Evolutionary conservation across 2,888 invertebrate genomes (phyloP).

Genomic region (Leptinotarsa rubiginosa): DNA sequence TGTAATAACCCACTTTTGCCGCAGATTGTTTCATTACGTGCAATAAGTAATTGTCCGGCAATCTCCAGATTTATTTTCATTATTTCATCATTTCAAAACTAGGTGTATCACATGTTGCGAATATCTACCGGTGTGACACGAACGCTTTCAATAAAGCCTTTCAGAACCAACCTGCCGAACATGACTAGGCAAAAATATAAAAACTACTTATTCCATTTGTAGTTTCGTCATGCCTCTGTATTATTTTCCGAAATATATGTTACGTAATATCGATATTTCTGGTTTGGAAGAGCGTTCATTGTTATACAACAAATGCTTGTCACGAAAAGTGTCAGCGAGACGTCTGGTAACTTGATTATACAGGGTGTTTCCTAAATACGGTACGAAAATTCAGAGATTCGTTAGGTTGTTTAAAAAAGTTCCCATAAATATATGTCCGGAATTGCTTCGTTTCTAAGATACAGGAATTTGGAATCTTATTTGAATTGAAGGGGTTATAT

Average conservation of each 20-base stretch:
- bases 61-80: conserved; percentile 17
- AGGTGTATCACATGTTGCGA: conserved; percentile 9
- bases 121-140: neutral
- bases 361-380: neutral
- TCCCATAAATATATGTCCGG: too few species aligned
- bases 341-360: neutral
- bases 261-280: conserved; percentile 5
- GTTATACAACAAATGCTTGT: neutral
- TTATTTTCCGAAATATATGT: neutral
- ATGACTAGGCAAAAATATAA: neutral
- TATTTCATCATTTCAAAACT: conserved; percentile 10
- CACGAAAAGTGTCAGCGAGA: neutral
- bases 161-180: neutral
- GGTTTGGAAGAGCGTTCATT: neutral
- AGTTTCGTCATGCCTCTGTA: neutral
- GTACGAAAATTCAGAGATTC: too few species aligned
- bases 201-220: conserved; percentile 1
- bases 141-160: neutral
- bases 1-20: conserved; percentile 10
- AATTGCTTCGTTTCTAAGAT: too few species aligned
- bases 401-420: too few species aligned
- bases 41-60: conserved; percentile 7
- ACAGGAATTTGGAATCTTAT: too few species aligned
- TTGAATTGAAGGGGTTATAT: too few species aligned
- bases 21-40: conserved; percentile 10